A percentile compares a stretch with the other conserved stretches of the same genome.
Evolutionary conservation across 2,888 invertebrate species (phyloP).

Genomic region (Liopterus haemorrhoidalis): DNA sequence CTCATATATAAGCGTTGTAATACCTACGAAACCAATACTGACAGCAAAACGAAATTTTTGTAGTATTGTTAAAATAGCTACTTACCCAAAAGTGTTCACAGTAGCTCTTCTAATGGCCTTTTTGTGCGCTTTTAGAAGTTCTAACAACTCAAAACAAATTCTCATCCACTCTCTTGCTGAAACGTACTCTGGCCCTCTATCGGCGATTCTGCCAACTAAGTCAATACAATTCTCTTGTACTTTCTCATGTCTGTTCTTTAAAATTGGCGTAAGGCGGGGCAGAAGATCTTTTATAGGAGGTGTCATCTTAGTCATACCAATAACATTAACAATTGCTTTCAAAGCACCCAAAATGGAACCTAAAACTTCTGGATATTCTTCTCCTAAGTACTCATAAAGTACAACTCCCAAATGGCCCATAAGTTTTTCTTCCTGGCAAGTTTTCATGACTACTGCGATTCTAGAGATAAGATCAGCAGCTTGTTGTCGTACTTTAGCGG

Average conservation of each 20-base stretch:
- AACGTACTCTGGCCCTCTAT: constrained; percentile 97
- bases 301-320: constrained; percentile 99
- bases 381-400: constrained; percentile 96
- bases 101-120: constrained; percentile 98
- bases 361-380: constrained; percentile 98
- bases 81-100: constrained; percentile 99
- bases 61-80: too few species aligned
- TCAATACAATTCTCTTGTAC: constrained; percentile 99
- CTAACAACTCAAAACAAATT: constrained; percentile 96
- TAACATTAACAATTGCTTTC: constrained; percentile 99
- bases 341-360: constrained; percentile 97
- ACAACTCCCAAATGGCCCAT: constrained; percentile 99
- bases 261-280: constrained; percentile 92
- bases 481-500: constrained; percentile 98
- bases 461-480: constrained; percentile 98
- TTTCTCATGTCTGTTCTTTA: constrained; percentile 86
- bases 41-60: too few species aligned
- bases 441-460: constrained; percentile 99
- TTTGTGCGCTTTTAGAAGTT: constrained; percentile 96
- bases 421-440: constrained; percentile 98
- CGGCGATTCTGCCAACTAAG: constrained; percentile 97
- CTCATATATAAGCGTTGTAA: too few species aligned
- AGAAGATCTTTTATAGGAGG: constrained; percentile 98
- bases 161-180: constrained; percentile 99
- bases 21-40: too few species aligned